Conservation (phyloP, 2,797 vertebrate genomes). For the Galaxias olidus region DNA sequence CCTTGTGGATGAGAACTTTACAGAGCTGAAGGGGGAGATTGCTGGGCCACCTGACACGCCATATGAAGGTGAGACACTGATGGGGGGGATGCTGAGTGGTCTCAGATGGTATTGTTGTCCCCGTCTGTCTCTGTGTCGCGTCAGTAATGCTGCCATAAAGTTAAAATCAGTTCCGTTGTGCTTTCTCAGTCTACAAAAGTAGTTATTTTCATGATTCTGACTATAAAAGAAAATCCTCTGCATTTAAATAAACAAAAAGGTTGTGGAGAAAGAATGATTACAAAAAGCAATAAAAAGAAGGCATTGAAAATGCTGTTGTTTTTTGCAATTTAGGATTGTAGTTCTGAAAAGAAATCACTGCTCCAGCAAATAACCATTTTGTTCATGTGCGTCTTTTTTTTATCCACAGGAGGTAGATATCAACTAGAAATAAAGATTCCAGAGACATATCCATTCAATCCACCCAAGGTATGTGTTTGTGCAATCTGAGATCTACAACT, state of each 20-base stretch:
- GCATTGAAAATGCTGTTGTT: background rate
- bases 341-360: too few species aligned
- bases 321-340: background rate
- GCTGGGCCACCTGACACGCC: constrained; percentile 90
- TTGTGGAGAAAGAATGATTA: too few species aligned
- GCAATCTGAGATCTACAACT: constrained; percentile 7
- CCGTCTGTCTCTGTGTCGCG: too few species aligned
- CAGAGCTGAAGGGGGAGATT: constrained; percentile 91
- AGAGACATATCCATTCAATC: constrained; percentile 99
- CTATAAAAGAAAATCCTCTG: too few species aligned
- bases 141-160: too few species aligned
- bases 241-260: too few species aligned
- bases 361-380: background rate
- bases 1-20: constrained; percentile 93
- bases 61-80: constrained; percentile 83
- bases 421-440: constrained; percentile 99
- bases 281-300: too few species aligned
- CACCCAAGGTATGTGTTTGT: constrained; percentile 87
- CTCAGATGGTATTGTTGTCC: too few species aligned
- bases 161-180: too few species aligned
- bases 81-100: too few species aligned
- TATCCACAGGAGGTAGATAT: constrained; percentile 88
- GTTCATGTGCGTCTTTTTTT: background rate
- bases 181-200: too few species aligned
- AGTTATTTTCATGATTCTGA: too few species aligned